These are phyloP conservation scores for Thripadectes ignobilis DNA, from an alignment of 2,797 vertebrate genomes.

Conservation along the genomic window DNA sequence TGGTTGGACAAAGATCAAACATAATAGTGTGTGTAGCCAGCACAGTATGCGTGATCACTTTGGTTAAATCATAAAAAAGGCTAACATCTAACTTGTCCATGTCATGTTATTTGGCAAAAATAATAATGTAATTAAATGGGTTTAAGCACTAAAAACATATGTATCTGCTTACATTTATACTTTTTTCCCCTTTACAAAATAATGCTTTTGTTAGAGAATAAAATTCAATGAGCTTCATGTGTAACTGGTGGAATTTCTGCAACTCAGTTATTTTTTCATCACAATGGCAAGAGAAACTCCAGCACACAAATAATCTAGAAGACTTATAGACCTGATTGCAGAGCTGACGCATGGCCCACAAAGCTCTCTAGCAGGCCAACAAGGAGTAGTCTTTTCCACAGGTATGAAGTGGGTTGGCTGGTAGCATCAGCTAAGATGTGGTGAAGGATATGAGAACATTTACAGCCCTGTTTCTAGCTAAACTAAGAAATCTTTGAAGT, in stretches of 20 bases:
- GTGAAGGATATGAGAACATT: conserved; percentile 32
- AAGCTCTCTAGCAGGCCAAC: not conserved
- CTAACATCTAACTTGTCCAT: conserved; percentile 41
- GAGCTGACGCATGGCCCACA: not conserved
- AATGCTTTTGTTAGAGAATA: conserved; percentile 1
- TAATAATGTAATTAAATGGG: conserved; percentile 19
- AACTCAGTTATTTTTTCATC: conserved; percentile 69
- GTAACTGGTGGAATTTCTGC: conserved; percentile 21
- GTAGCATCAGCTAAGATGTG: conserved; percentile 24
- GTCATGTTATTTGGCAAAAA: conserved; percentile 51
- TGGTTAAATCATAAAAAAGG: conserved; percentile 25
- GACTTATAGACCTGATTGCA: conserved; percentile 59
- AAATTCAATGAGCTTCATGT: conserved; percentile 41
- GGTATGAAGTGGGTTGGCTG: conserved; percentile 52
- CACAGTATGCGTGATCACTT: not conserved
- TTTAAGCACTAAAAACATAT: conserved; percentile 43
- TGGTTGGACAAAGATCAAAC: conserved; percentile 19
- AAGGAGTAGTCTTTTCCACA: conserved; percentile 29
- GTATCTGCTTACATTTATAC: conserved; percentile 24
- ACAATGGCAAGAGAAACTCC: conserved; percentile 66
- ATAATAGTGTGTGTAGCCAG: not conserved
- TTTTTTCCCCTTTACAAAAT: conserved; percentile 21
- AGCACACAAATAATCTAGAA: conserved; percentile 50
- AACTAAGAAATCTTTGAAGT: conserved; percentile 54
- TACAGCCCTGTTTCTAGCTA: conserved; percentile 31